A percentile compares a stretch with the other conserved stretches of the same genome.
These are phyloP conservation scores for Anhinga anhinga DNA, from an alignment of 2,113 vertebrate genomes.

Conservation along the genomic window DNA sequence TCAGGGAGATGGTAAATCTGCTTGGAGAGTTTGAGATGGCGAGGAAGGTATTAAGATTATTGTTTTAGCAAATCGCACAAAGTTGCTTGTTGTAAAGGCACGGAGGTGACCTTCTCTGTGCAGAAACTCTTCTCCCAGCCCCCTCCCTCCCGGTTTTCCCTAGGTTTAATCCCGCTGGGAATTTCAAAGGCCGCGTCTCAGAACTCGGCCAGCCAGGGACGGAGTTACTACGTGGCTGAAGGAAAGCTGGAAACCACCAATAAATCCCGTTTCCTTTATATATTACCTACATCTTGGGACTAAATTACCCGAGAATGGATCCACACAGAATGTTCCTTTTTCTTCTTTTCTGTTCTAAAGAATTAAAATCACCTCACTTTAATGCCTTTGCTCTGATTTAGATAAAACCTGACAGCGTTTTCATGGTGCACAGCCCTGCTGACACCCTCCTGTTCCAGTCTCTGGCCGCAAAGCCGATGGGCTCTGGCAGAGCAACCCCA, in stretches of 20 bases:
- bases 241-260: background rate
- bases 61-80: background rate
- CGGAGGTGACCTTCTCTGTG: background rate
- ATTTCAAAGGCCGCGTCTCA: background rate
- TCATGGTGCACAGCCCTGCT: background rate
- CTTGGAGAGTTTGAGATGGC: background rate
- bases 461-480: background rate
- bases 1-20: background rate
- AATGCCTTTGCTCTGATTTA: background rate
- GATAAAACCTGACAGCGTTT: background rate
- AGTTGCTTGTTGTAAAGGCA: background rate
- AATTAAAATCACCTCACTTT: background rate
- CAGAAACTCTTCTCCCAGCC: background rate
- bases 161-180: background rate
- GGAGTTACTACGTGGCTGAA: background rate
- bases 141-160: background rate
- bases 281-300: background rate
- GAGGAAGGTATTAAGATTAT: background rate
- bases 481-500: background rate
- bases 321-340: background rate
- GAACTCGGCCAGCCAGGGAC: background rate
- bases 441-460: background rate
- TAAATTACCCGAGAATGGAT: background rate
- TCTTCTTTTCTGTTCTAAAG: background rate
- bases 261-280: background rate